A percentile compares a stretch with the other conserved stretches of the same genome.
Conservation (phyloP, 2,888 invertebrate genomes). For the Carabus problematicus region DNA sequence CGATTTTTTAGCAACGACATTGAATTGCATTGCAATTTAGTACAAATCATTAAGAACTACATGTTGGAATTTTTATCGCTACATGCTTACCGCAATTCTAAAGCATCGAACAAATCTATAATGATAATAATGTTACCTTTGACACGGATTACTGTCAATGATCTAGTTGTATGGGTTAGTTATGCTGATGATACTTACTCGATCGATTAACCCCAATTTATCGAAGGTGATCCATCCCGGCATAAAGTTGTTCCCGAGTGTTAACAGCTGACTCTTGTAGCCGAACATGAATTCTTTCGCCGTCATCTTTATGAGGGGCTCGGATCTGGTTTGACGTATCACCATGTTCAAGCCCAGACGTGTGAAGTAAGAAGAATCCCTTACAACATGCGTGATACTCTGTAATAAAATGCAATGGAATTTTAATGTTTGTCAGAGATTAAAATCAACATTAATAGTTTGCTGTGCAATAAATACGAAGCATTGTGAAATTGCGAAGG, state of each 20-base stretch:
- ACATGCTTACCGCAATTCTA: neutral
- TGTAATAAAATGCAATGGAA: conserved; percentile 60
- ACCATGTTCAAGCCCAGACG: conserved; percentile 75
- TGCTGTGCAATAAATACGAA: too few species aligned
- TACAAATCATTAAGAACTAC: conserved; percentile 5
- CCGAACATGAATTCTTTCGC: conserved; percentile 91
- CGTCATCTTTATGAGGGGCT: conserved; percentile 80
- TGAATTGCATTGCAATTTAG: conserved; percentile 8
- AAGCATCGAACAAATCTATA: neutral
- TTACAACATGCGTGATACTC: conserved; percentile 82
- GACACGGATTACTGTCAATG: neutral
- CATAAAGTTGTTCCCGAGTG: conserved; percentile 81
- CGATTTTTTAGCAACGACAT: neutral
- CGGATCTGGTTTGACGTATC: conserved; percentile 70
- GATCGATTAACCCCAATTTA: conserved; percentile 85
- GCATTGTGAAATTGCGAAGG: too few species aligned
- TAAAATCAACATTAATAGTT: too few species aligned
- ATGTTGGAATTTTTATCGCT: neutral
- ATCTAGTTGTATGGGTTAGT: neutral
- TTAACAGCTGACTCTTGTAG: conserved; percentile 80
- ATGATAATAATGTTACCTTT: too few species aligned
- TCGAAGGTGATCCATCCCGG: conserved; percentile 87
- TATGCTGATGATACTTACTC: conserved; percentile 65
- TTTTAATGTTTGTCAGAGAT: too few species aligned
- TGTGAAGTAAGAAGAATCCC: conserved; percentile 68